Base-by-base conservation (phyloP, 2,113 vertebrate species). In the Acanthisitta chloris region DNA sequence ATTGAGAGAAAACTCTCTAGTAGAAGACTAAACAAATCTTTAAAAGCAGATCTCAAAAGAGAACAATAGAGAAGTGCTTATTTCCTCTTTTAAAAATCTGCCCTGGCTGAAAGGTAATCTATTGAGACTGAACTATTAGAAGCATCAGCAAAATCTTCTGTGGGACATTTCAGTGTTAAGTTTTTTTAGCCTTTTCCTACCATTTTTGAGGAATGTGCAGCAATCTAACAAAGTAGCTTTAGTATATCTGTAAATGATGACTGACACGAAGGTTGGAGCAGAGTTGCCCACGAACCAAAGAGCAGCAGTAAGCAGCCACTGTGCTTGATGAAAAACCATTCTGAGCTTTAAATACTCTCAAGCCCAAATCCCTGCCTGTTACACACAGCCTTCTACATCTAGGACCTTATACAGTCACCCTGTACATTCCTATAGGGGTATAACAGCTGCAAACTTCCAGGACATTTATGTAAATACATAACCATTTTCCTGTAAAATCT, bases 1-100 rank as follows among this genome's bases (percentile, higher is more conserved):
- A 46, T 49, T 80, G 43, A 86, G 52, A 58, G 72, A 87, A 84
- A 95, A 70, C 25, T 57, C 38, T 59, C 33, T 21, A 40, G 57
- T 13, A 52, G 52, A 65, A 48, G n/a, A 80, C 49, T n/a, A 91
- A 94, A 72, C 31, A 94, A 70, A 84, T 81, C 65, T 91, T 82
- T 86, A 77, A 83, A 88, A 86, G 34, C 54, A 76, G 48, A 43
- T 88, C 54, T 95, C 65, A 81, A 51, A 64, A 73, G 1, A 1
- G 59, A 94, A 81, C 25, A 94, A 86, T 8, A 84, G 38, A 28
- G 55, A 86, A 69, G 28, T n/a, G 61, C 74, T 96, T 66, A 74
- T 29, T 81, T 55, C n/a, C n/a, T 57, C 61, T 81, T 89, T 43
- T 14, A 8, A 51, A 90, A 79, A 74, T 88, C 15, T 77, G 74